phyloP scores from a whole-genome alignment of 2,888 invertebrate species.

The Caenorhabditis sinica region DNA sequence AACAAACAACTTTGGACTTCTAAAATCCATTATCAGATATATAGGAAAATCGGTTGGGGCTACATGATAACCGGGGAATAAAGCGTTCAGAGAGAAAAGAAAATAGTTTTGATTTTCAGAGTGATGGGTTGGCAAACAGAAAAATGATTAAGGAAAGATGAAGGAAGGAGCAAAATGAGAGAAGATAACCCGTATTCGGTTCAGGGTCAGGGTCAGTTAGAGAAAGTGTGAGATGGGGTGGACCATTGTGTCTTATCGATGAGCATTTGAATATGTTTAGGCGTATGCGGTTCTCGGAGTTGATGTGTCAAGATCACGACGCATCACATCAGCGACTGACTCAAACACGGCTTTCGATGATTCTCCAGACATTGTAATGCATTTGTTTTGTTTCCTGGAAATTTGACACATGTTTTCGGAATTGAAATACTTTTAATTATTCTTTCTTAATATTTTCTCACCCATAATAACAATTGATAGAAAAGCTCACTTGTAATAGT shows the following conservation, averaged over 20 bases:
- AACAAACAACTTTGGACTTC: conserved; percentile 35
- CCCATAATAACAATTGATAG: background rate
- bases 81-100: conserved; percentile 18
- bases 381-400: conserved; percentile 70
- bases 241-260: background rate
- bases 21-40: conserved; percentile 24
- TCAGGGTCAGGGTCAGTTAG: conserved; percentile 37
- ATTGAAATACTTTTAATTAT: background rate
- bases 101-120: conserved; percentile 15
- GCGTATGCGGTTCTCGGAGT: conserved; percentile 63
- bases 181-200: conserved; percentile 38
- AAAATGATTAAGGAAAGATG: conserved; percentile 14
- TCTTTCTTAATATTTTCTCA: background rate
- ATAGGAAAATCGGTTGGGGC: background rate
- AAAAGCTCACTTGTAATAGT: conserved; percentile 69
- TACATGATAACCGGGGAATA: conserved; percentile 3
- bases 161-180: conserved; percentile 31
- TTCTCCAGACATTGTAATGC: conserved; percentile 70
- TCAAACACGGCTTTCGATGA: conserved; percentile 65
- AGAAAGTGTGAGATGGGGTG: background rate
- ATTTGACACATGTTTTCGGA: background rate
- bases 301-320: conserved; percentile 51
- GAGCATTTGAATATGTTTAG: conserved; percentile 21
- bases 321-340: conserved; percentile 67
- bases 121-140: conserved; percentile 3